These are phyloP conservation scores for Lasaia peninsularis DNA, from an alignment of 1,140 invertebrate genomes.

Conservation along the genomic window DNA sequence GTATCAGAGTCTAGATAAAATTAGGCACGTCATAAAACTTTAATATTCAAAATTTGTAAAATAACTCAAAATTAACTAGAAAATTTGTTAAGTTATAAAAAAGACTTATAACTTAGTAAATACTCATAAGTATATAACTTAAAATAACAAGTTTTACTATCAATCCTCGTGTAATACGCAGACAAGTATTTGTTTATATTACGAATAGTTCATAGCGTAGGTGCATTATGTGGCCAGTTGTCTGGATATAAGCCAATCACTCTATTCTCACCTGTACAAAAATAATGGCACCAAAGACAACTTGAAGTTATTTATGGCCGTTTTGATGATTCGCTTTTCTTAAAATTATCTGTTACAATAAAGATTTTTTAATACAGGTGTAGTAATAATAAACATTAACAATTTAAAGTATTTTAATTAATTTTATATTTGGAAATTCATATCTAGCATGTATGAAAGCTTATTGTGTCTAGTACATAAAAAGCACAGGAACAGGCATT, in stretches of 20 bases:
- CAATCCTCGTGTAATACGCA: conserved; percentile 24
- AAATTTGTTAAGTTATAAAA: too few species aligned
- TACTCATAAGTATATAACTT: not conserved
- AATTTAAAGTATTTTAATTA: too few species aligned
- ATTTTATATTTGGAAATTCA: too few species aligned
- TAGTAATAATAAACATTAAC: too few species aligned
- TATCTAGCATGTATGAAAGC: too few species aligned
- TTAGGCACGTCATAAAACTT: too few species aligned
- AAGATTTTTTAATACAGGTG: too few species aligned
- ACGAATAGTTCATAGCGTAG: conserved; percentile 41
- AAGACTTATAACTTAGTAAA: too few species aligned
- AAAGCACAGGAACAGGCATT: too few species aligned
- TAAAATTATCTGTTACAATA: not conserved
- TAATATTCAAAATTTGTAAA: not conserved
- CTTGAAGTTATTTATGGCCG: conserved; percentile 1
- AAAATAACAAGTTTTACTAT: not conserved
- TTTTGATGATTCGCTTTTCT: conserved; percentile 6
- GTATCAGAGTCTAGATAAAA: too few species aligned
- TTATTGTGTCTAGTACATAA: too few species aligned
- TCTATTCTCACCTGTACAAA: conserved; percentile 54
- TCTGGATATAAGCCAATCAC: conserved; percentile 62
- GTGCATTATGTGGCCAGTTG: conserved; percentile 41
- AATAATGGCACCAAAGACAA: conserved; percentile 38
- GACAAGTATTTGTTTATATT: conserved; percentile 49
- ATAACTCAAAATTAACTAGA: too few species aligned